Percentiles rank a stretch among this genome's conserved stretches.
phyloP scores from a whole-genome alignment of 2,113 vertebrate species.

The Petaurus breviceps region DNA sequence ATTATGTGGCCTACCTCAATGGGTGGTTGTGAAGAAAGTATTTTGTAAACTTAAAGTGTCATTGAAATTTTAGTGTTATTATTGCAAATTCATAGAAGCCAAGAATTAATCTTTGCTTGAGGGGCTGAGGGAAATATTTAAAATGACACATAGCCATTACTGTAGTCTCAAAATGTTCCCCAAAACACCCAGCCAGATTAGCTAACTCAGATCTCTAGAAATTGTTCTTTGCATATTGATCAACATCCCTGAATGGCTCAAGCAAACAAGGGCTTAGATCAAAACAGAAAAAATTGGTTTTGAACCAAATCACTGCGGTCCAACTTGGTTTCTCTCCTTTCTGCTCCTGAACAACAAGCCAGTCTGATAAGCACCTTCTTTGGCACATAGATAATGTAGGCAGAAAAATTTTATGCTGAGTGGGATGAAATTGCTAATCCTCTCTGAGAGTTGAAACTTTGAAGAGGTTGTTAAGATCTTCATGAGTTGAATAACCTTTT shows the following conservation, averaged over 20 bases:
- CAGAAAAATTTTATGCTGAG: constrained; percentile 64
- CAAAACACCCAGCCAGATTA: rapidly evolving
- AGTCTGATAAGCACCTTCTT: not conserved
- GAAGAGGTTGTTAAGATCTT: constrained; percentile 73
- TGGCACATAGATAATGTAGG: constrained; percentile 53
- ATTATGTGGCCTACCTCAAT: not conserved
- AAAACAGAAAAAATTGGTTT: constrained; percentile 58
- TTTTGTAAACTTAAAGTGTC: not conserved
- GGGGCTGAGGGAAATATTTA: not conserved
- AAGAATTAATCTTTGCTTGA: not conserved
- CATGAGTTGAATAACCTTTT: constrained; percentile 67
- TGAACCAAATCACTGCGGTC: not conserved
- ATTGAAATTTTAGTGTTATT: not conserved
- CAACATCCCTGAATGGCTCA: constrained; percentile 58
- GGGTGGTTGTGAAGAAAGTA: not conserved
- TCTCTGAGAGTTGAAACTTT: constrained; percentile 61
- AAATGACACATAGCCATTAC: not conserved
- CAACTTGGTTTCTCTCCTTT: not conserved
- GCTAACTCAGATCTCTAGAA: not conserved
- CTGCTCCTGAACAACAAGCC: not conserved
- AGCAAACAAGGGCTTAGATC: constrained; percentile 41
- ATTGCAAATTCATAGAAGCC: not conserved
- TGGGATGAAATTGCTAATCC: constrained; percentile 42
- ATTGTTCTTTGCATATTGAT: not conserved
- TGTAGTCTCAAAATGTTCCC: not conserved